Evolutionary conservation across 1,140 invertebrate species (phyloP), one percentile per base, ranked within the genome.

Genomic region (Drosophila lowei): DNA sequence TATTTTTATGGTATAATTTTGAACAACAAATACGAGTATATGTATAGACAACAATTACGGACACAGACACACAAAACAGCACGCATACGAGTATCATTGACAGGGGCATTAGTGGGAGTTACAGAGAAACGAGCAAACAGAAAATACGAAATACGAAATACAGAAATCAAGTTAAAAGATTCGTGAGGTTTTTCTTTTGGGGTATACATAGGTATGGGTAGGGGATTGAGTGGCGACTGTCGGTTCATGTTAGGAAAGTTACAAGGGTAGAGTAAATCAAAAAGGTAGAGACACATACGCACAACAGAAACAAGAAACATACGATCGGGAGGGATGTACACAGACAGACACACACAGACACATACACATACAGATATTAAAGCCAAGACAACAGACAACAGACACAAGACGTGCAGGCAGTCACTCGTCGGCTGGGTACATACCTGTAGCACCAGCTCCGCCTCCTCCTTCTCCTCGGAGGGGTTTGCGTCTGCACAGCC

Each of bases 391-490:
- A 41, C 34, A 73, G 65, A 68, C 66, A 70, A 41, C 34, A 70
- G 34, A 38, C n/a, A 56, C 54, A 60, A 74, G 73, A 86, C 81
- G 67, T 85, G 81, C 72, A 55, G 70, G 62, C 30, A 52, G 49
- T 47, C 52, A 63, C 58, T 38, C 34, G 34, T 38, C 11, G 34
- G 3, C 13, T 13, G 59, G 49, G 41, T 77, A 90, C 89, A 88
- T 90, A 90, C 89, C 89, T 89, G 89, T 61, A 72, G 89, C 67
- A 72, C 68, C 49, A 89, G 79, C 50, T 67, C 64, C 11, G 72
- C 72, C 34, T 57, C 58, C n/a, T 49, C 58, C 4, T 74, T 42
- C 41, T 58, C 61, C 16, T 34, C 38, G 8, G 56, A 21, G 60
- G 54, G 42, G 61, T 54, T 63, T 78, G 74, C 48, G 75, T 67